Evolutionary conservation across 1,140 invertebrate genomes (phyloP).

Genomic region (Musca domestica): DNA sequence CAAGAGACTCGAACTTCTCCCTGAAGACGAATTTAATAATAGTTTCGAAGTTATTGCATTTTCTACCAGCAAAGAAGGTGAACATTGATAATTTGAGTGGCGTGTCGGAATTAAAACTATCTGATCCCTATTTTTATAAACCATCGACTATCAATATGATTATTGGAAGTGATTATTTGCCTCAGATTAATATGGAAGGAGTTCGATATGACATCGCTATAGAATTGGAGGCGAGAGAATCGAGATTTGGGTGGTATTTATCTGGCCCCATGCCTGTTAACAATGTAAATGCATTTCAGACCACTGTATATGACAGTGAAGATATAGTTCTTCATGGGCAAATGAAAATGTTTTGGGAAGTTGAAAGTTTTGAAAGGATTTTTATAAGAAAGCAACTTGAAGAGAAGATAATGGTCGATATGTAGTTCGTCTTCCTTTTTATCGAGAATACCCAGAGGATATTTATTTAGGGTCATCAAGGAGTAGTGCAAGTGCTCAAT

Average conservation of each 20-base stretch:
- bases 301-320: no score
- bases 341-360: neutral
- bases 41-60: neutral
- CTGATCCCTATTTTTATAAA: no score
- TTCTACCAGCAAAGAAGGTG: neutral
- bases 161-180: no score
- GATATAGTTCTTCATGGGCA: no score
- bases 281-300: no score
- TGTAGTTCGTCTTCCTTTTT: neutral
- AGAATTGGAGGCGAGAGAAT: neutral
- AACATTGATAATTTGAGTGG: neutral
- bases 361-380: slow-evolving; percentile 1
- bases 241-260: no score
- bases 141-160: no score
- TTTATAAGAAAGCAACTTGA: neutral
- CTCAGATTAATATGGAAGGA: no score
- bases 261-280: no score
- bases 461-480: neutral
- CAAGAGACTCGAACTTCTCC: no score
- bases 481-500: neutral
- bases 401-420: neutral
- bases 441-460: neutral
- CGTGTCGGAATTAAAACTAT: neutral
- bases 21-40: no score
- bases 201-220: neutral